Percentiles rank a stretch among this genome's conserved stretches.
phyloP scores from a whole-genome alignment of 2,113 vertebrate genomes.

The Maylandia zebra region DNA sequence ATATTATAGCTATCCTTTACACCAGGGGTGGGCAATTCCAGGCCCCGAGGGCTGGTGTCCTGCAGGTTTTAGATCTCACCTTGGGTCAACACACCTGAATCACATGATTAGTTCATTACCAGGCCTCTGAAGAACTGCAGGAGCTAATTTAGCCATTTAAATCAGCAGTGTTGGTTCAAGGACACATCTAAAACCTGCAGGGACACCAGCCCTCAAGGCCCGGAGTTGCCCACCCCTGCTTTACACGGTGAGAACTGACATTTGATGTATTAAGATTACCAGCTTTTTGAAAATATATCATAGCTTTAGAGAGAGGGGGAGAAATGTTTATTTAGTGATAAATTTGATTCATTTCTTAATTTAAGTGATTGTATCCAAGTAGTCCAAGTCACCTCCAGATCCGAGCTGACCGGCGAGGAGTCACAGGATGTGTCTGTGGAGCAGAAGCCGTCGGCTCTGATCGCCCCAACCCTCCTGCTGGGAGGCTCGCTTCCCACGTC shows the following conservation, averaged over 20 bases:
- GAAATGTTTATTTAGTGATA: neutral
- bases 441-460: slow-evolving; percentile 42
- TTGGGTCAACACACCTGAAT: no score
- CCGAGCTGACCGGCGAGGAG: slow-evolving; percentile 64
- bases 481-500: neutral
- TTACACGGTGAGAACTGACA: neutral
- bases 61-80: no score
- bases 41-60: no score
- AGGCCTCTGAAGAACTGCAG: no score
- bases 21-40: neutral
- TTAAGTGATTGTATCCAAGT: neutral
- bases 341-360: neutral
- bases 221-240: no score
- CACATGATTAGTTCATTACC: no score
- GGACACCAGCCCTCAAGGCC: no score
- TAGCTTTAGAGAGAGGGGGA: neutral
- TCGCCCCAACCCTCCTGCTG: slow-evolving; percentile 12
- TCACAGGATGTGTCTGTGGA: slow-evolving; percentile 66
- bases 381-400: slow-evolving; percentile 74
- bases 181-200: no score
- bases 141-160: no score
- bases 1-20: neutral
- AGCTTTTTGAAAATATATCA: neutral
- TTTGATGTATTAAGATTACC: neutral
- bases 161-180: no score